Conservation (phyloP, 2,797 vertebrate genomes). For the Xiphophorus birchmanni region DNA sequence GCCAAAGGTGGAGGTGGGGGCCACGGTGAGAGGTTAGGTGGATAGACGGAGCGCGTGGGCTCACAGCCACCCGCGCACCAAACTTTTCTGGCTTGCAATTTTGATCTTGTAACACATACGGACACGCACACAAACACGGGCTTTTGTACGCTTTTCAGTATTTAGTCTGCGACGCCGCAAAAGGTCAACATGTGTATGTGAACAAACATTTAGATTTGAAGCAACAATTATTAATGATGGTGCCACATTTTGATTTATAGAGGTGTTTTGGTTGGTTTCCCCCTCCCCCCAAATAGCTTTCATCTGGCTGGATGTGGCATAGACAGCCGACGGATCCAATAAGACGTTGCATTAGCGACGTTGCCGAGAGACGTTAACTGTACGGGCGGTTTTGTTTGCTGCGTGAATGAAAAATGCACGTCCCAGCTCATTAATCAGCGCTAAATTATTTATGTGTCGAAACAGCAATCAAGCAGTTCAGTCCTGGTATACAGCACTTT, state of each 20-base stretch:
- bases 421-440: not conserved
- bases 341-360: not conserved
- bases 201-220: slow-evolving; percentile 16
- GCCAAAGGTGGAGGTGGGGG: slow-evolving; percentile 41
- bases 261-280: not conserved
- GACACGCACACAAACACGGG: slow-evolving; percentile 14
- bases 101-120: slow-evolving; percentile 34
- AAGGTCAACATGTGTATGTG: not conserved
- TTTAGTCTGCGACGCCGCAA: slow-evolving; percentile 18
- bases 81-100: slow-evolving; percentile 37
- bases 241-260: not conserved
- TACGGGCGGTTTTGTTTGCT: not conserved
- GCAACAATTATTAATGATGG: not conserved
- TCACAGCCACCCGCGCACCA: slow-evolving; percentile 62
- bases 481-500: not conserved
- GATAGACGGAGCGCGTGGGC: slow-evolving; percentile 49
- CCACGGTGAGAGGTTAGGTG: slow-evolving; percentile 57
- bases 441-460: not conserved
- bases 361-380: not conserved
- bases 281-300: not conserved
- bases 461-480: not conserved
- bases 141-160: slow-evolving; percentile 9
- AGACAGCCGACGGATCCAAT: not conserved
- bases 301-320: not conserved
- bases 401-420: not conserved